A percentile compares a stretch with the other conserved stretches of the same genome.
Conservation (phyloP, 2,113 vertebrate genomes). For the Eleginops maclovinus region DNA sequence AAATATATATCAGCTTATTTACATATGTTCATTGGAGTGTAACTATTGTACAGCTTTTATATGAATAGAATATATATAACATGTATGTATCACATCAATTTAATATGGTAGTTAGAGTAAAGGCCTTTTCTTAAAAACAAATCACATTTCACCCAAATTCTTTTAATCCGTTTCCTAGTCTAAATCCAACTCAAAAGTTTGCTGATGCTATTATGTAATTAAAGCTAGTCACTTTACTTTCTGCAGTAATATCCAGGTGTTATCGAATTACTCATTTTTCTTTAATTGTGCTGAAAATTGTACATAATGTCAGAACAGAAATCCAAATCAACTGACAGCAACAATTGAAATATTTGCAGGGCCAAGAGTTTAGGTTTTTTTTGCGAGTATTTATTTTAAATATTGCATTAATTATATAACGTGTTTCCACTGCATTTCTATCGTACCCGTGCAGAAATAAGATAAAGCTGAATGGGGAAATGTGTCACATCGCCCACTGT, state of each 20-base stretch:
- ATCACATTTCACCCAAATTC: too few species aligned
- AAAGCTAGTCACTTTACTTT: neutral
- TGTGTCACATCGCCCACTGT: constrained; percentile 27
- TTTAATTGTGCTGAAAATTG: neutral
- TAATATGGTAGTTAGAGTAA: too few species aligned
- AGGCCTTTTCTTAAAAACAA: too few species aligned
- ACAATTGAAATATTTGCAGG: neutral
- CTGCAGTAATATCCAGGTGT: neutral
- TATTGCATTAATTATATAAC: constrained; percentile 4
- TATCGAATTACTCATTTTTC: neutral
- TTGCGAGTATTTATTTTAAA: neutral
- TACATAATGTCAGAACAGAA: neutral
- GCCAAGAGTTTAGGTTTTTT: neutral
- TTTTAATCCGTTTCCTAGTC: too few species aligned
- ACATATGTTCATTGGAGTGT: too few species aligned
- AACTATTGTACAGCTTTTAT: too few species aligned
- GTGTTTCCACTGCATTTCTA: constrained; percentile 4
- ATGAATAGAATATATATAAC: too few species aligned
- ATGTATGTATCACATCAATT: too few species aligned
- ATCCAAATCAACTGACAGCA: neutral
- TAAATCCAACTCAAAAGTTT: too few species aligned
- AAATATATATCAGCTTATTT: too few species aligned
- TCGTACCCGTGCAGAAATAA: constrained; percentile 13
- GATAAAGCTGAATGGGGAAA: constrained; percentile 15
- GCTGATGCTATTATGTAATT: neutral